Conservation (phyloP, 2,797 vertebrate genomes). For the Hoplostethus atlanticus region DNA sequence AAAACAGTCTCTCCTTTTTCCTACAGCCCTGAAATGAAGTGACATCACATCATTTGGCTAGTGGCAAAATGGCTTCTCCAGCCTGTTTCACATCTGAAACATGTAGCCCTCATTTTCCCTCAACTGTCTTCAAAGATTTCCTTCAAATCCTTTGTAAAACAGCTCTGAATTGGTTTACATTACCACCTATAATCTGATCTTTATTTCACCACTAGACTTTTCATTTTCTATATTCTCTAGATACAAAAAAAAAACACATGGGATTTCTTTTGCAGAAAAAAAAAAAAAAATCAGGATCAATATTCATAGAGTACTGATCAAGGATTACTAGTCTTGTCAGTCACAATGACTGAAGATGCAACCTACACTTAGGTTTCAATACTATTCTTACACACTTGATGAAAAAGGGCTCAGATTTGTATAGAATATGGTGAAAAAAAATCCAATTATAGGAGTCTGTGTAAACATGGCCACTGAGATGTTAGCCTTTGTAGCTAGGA, state of each 20-base stretch:
- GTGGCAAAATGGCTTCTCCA: conserved; percentile 70
- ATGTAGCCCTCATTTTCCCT: conserved; percentile 39
- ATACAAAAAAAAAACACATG: conserved; percentile 34
- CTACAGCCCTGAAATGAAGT: conserved; percentile 65
- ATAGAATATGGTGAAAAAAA: conserved; percentile 26
- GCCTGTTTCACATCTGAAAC: conserved; percentile 44
- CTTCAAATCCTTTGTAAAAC: conserved; percentile 40
- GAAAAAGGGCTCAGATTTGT: conserved; percentile 35
- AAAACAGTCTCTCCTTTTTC: not conserved
- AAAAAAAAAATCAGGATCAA: conserved; percentile 16
- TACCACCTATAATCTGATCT: conserved; percentile 39
- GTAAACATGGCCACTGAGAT: conserved; percentile 58
- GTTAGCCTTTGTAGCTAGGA: conserved; percentile 12
- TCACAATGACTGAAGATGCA: conserved; percentile 19
- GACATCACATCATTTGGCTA: conserved; percentile 78
- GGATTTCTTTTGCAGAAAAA: conserved; percentile 37
- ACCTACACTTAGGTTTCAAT: not conserved
- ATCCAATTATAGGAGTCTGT: conserved; percentile 27
- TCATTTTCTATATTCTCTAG: conserved; percentile 27
- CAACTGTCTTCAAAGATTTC: conserved; percentile 15
- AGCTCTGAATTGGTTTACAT: conserved; percentile 50
- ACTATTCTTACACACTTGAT: conserved; percentile 12
- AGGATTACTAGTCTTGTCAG: conserved; percentile 17
- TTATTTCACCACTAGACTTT: conserved; percentile 55
- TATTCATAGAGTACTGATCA: conserved; percentile 54